Base-by-base conservation (phyloP, 2,113 vertebrate species). In the Eulacestoma nigropectus region DNA sequence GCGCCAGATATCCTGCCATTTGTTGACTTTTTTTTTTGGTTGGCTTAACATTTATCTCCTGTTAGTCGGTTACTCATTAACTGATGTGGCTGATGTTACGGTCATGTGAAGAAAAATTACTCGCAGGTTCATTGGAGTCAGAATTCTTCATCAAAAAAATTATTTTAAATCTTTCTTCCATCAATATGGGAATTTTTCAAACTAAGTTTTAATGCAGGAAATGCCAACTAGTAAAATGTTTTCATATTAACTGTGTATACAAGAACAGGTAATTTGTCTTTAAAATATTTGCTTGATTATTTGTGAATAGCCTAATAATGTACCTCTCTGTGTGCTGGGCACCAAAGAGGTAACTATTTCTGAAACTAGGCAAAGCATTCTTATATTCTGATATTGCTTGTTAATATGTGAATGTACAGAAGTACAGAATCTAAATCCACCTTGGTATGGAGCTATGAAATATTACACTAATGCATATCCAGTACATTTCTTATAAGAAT, bases 21-120 rank as follows among this genome's bases (percentile, higher is more conserved):
- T 91, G 92, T 79, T 95, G 94, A 94, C 78, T 60, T 89, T 87
- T 92, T 86, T 80, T 76, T 42, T 82, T 89, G 76, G 86, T 85
- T 85, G 83, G 84, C 53, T 91, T 94, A 87, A 87, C 33, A 47
- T 95, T 97, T 96, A 93, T 95, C 89, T 91, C 30, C 14, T 52
- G 11, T 62, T 55, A 15, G 25, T 72, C 2, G 10, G 83, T 96
- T 95, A 94, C 53, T 95, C 42, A 90, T 94, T 97, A 93, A 89
- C 86, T 59, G 42, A 57, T 76, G 69, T 88, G 75, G 41, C 53
- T 56, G 42, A 13, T 67, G 41, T 53, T 82, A 55, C 39, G 39
- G 60, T 60, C 9, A 2, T 39, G 35, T 50, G 64, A 84, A 90
- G 76, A 81, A 95, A 94, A 85, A 70, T 55, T 59, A 78, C 39